Percentiles rank a stretch among this genome's conserved stretches.
Evolutionary conservation across 2,888 invertebrate species (phyloP).

Genomic region (Lamproptera curius): DNA sequence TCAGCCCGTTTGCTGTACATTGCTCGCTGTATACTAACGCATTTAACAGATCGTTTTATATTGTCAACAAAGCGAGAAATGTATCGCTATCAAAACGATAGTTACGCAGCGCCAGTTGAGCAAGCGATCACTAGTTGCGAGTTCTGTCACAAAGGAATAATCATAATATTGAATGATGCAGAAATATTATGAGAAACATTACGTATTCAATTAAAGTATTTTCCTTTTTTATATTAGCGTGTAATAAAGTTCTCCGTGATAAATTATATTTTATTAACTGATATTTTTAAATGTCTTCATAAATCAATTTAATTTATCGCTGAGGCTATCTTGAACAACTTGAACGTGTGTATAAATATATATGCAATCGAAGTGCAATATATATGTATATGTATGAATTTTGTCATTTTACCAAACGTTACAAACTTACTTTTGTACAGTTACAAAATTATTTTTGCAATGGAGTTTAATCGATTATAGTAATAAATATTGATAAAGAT

Average conservation of each 20-base stretch:
- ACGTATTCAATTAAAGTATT: slow-evolving; percentile 14
- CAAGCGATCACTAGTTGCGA: slow-evolving; percentile 10
- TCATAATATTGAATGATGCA: slow-evolving; percentile 24
- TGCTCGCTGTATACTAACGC: slow-evolving; percentile 21
- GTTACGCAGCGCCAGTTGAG: slow-evolving; percentile 15
- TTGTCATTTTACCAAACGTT: too few species aligned
- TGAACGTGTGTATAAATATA: too few species aligned
- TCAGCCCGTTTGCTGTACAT: slow-evolving; percentile 22
- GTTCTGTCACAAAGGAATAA: slow-evolving; percentile 26
- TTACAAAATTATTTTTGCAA: too few species aligned
- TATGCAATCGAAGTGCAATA: too few species aligned
- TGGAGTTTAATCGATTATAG: too few species aligned
- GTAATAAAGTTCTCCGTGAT: neutral
- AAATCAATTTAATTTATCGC: neutral
- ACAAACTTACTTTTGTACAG: too few species aligned
- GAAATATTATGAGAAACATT: slow-evolving; percentile 19
- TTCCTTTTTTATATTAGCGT: slow-evolving; percentile 1
- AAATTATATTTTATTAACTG: neutral
- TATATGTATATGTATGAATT: too few species aligned
- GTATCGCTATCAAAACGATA: slow-evolving; percentile 16
- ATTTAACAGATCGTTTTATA: slow-evolving; percentile 8
- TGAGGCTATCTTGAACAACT: too few species aligned
- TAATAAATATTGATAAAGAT: too few species aligned
- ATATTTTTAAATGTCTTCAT: neutral
- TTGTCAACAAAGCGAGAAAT: slow-evolving; percentile 20